Evolutionary conservation across 2,888 invertebrate genomes (phyloP).

Genomic region (Eupithecia pulchellata): DNA sequence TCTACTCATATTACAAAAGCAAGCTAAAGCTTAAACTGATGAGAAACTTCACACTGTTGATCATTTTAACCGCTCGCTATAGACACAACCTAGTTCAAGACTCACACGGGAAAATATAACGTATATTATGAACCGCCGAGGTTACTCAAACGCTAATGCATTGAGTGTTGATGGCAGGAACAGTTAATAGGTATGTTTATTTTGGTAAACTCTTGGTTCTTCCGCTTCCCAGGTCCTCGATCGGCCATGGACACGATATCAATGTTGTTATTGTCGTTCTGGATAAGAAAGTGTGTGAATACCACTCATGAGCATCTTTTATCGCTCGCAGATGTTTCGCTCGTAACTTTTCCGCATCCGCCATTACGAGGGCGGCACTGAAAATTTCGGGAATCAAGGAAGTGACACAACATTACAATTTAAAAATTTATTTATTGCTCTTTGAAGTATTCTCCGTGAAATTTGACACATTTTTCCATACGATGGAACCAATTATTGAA

Average conservation of each 20-base stretch:
- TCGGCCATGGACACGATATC: constrained; percentile 1
- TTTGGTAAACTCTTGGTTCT: neutral
- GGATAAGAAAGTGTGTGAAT: constrained; percentile 26
- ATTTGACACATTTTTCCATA: too few species aligned
- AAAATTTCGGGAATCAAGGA: too few species aligned
- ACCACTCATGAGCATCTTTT: constrained; percentile 29
- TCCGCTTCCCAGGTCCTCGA: neutral
- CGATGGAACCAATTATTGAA: too few species aligned
- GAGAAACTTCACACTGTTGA: neutral
- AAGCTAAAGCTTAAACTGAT: neutral
- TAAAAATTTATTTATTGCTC: too few species aligned
- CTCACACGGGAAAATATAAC: neutral
- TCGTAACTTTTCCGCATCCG: constrained; percentile 35
- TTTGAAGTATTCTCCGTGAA: too few species aligned
- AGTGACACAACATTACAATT: too few species aligned
- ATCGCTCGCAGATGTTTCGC: constrained; percentile 28
- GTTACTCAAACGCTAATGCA: neutral
- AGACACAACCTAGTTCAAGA: neutral
- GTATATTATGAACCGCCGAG: neutral
- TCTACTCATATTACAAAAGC: neutral
- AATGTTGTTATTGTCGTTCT: constrained; percentile 18
- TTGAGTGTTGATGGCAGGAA: neutral
- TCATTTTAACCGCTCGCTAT: neutral
- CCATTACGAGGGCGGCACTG: too few species aligned
- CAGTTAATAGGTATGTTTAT: neutral